These are phyloP conservation scores for Oryzias melastigma DNA, from an alignment of 2,113 vertebrate species.

Conservation along the genomic window DNA sequence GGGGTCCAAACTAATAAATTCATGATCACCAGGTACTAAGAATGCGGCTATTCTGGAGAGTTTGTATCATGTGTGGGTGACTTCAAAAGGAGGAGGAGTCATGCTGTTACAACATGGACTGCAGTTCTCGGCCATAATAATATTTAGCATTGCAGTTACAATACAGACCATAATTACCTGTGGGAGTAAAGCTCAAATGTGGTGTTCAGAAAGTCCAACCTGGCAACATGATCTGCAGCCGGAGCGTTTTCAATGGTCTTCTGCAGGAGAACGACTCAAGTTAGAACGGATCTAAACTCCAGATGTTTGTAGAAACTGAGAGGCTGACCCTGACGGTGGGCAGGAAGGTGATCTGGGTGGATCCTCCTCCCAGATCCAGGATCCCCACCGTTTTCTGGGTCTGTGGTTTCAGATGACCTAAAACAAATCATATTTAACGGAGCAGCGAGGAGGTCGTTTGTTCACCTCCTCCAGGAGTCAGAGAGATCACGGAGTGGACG, in stretches of 20 bases:
- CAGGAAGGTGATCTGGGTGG: conserved; percentile 96
- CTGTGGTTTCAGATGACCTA: conserved; percentile 84
- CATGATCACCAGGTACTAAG: no score
- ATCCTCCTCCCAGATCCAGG: conserved; percentile 94
- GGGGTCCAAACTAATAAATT: no score
- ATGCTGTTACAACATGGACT: no score
- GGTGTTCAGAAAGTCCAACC: conserved; percentile 89
- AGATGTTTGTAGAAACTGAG: neutral
- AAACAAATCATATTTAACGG: conserved; percentile 38
- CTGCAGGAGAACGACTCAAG: conserved; percentile 51
- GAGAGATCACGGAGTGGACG: no score
- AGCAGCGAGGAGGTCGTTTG: no score
- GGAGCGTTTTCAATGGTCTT: conserved; percentile 85
- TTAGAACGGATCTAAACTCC: neutral
- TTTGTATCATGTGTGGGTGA: no score
- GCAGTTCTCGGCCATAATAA: no score
- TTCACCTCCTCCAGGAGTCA: neutral
- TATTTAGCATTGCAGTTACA: no score
- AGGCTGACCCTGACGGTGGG: conserved; percentile 83
- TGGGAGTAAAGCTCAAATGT: conserved; percentile 90
- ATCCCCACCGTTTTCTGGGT: conserved; percentile 84
- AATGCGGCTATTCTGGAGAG: no score
- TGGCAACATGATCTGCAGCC: conserved; percentile 80
- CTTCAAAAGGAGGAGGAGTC: no score
- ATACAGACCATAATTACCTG: conserved; percentile 76